phyloP scores from a whole-genome alignment of 2,888 invertebrate genomes.

The Heliconius aoede region DNA sequence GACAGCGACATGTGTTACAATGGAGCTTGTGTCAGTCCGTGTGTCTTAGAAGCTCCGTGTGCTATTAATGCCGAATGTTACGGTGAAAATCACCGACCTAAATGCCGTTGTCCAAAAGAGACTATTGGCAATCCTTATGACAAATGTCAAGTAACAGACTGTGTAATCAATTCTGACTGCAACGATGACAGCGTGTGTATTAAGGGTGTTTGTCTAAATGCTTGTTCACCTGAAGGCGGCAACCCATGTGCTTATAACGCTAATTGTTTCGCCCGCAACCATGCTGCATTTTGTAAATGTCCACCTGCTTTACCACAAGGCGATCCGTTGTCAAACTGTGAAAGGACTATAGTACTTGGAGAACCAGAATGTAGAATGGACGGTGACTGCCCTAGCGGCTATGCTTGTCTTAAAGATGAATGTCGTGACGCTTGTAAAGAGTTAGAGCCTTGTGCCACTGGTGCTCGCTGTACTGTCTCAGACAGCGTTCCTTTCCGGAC shows the following conservation, averaged over 20 bases:
- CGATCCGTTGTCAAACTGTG: constrained; percentile 91
- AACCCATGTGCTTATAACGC: constrained; percentile 93
- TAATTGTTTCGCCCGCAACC: constrained; percentile 90
- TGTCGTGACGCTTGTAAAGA: constrained; percentile 91
- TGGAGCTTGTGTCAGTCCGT: constrained; percentile 91
- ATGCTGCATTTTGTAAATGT: constrained; percentile 92
- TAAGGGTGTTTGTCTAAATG: constrained; percentile 89
- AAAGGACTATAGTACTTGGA: constrained; percentile 75
- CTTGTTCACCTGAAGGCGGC: constrained; percentile 86
- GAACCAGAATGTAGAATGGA: constrained; percentile 90
- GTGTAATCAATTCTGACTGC: constrained; percentile 91
- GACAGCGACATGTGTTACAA: constrained; percentile 92
- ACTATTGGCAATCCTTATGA: constrained; percentile 91
- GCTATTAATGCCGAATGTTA: constrained; percentile 93
- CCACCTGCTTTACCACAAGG: constrained; percentile 91
- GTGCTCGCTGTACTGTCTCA: constrained; percentile 91
- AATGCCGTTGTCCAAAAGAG: constrained; percentile 91
- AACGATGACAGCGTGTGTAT: constrained; percentile 89
- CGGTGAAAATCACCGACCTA: constrained; percentile 90
- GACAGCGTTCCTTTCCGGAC: constrained; percentile 94
- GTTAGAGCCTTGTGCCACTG: constrained; percentile 89
- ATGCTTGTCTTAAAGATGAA: constrained; percentile 90
- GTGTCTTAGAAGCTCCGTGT: constrained; percentile 91
- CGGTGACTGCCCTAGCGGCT: constrained; percentile 90
- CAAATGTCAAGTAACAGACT: constrained; percentile 90